A percentile compares a stretch with the other conserved stretches of the same genome.
phyloP scores from a whole-genome alignment of 2,797 vertebrate species.

The Coluber constrictor region DNA sequence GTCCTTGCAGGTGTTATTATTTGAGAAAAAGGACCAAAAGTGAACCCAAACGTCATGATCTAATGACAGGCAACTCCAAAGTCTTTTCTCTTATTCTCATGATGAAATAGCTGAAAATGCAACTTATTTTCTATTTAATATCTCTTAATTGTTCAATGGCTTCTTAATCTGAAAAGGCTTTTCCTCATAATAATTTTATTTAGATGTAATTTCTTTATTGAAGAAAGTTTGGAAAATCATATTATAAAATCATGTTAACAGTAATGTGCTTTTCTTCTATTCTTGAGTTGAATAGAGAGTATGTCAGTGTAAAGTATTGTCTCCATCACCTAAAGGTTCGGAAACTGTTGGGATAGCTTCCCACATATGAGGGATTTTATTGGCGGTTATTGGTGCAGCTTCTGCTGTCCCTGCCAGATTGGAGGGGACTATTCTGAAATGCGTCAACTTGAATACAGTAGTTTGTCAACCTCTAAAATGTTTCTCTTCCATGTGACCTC shows the following conservation, averaged over 20 bases:
- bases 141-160: neutral
- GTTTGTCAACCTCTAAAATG: neutral
- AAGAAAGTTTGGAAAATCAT: neutral
- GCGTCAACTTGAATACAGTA: neutral
- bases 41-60: neutral
- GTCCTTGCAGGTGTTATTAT: neutral
- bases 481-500: neutral
- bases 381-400: neutral
- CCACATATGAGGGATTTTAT: neutral
- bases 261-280: neutral
- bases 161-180: neutral
- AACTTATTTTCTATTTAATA: neutral
- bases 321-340: neutral
- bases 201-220: neutral
- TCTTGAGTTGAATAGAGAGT: neutral
- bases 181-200: neutral
- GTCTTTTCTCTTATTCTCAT: neutral
- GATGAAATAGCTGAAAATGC: neutral
- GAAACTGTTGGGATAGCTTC: neutral
- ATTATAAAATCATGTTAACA: neutral
- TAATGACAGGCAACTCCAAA: neutral
- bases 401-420: neutral
- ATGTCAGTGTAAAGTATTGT: neutral
- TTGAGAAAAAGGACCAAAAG: neutral
- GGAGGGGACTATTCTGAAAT: neutral